Base-by-base conservation (phyloP, 2,113 vertebrate genomes). In the Geococcyx californianus region DNA sequence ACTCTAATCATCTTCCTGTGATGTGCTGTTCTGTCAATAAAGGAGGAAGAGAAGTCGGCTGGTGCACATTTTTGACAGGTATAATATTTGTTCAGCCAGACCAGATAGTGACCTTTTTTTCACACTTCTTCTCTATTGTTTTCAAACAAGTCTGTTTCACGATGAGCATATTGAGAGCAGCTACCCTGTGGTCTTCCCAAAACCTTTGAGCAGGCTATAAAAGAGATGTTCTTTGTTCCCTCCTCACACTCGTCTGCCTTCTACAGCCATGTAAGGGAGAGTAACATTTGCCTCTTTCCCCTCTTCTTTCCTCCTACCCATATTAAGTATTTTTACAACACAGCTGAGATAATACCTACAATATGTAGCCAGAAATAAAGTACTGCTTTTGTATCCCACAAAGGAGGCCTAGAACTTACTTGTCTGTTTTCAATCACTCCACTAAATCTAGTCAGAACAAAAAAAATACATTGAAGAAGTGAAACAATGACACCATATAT, bases 261-360 rank as follows among this genome's bases (percentile, higher is more conserved):
- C 56, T 75, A 75, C 49, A 66, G n/a, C 95, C 94, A 96, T 93
- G n/a, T 90, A 97, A 96, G 92, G 93, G 80, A 95, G 56, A 84
- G 20, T 4, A 70, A 92, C 23, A 77, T 19, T 49, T 92, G 34
- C 8, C 10, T 69, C 68, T 89, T 91, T 93, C 64, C 87, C 49
- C 29, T 92, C 36, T 54, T 87, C 36, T 62, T 88, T 92, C 72
- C 63, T 92, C 12, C 42, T 82, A 76, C 10, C 72, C 83, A 83
- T 88, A 90, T 80, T 68, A 96, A 90, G 92, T 73, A 79, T 75
- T 96, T 96, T 75, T 90, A 76, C 38, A 88, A 54, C 33, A 76
- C 56, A 89, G 62, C 15, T 91, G 69, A 92, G n/a, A 91, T 84
- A 95, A 95, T 94, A 95, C 73, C 83, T 81, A 92, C 34, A 86